Evolutionary conservation across 2,888 invertebrate species (phyloP).

Genomic region (Hypselothyrea guttata): DNA sequence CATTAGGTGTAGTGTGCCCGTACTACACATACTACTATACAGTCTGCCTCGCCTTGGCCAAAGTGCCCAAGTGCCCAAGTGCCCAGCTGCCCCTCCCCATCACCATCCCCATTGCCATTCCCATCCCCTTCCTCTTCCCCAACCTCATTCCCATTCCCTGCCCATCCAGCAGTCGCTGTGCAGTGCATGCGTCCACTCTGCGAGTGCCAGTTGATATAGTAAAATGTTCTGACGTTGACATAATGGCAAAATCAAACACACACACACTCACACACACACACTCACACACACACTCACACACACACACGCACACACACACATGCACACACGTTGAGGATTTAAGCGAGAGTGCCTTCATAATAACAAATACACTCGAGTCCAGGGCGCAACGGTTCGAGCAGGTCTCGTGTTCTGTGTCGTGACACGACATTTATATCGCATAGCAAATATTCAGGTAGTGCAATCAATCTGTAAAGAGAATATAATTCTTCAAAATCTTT

Average conservation of each 20-base stretch:
- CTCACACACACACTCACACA: conserved; percentile 16
- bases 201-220: conserved; percentile 49
- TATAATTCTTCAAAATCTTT: too few relatives aligned
- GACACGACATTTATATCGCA: conserved; percentile 16
- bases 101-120: too few relatives aligned
- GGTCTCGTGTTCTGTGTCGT: conserved; percentile 10
- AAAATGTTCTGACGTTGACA: conserved; percentile 56
- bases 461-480: too few relatives aligned
- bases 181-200: conserved; percentile 25
- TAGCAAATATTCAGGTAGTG: too few relatives aligned
- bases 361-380: conserved; percentile 47
- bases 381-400: conserved; percentile 28
- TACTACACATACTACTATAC: too few relatives aligned
- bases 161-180: background rate
- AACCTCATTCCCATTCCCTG: background rate
- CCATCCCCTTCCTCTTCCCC: too few relatives aligned
- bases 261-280: conserved; percentile 24
- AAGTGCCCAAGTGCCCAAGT: background rate
- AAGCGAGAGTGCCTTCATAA: conserved; percentile 29
- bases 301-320: conserved; percentile 17
- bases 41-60: conserved; percentile 10
- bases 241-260: conserved; percentile 57
- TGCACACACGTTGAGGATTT: conserved; percentile 14
- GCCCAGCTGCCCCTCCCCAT: too few relatives aligned
- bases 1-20: conserved; percentile 49